A percentile compares a stretch with the other conserved stretches of the same genome.
Evolutionary conservation across 2,888 invertebrate species (phyloP).

Genomic region (Pterostichus niger): DNA sequence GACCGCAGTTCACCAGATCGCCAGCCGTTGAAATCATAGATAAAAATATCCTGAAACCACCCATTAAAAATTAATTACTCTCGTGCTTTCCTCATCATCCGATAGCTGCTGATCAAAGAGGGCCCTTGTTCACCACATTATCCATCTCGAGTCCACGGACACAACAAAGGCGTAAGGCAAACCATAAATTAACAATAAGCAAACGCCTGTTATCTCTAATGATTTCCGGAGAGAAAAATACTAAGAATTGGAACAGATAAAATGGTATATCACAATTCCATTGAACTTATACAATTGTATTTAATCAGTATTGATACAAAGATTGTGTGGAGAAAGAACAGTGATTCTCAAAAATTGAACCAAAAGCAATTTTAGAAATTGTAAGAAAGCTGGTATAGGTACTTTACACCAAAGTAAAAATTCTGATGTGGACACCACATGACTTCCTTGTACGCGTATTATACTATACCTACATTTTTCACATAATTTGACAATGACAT

Average conservation of each 20-base stretch:
- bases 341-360: background rate
- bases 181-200: constrained; percentile 48
- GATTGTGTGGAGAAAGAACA: background rate
- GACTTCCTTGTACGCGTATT: too few relatives aligned
- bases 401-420: too few relatives aligned
- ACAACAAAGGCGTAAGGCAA: constrained; percentile 47
- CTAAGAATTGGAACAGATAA: constrained; percentile 11
- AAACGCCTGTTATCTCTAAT: constrained; percentile 23
- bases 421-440: too few relatives aligned
- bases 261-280: constrained; percentile 12
- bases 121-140: constrained; percentile 34
- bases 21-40: constrained; percentile 39
- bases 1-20: constrained; percentile 21
- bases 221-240: constrained; percentile 20
- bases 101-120: constrained; percentile 32
- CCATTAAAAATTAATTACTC: constrained; percentile 46
- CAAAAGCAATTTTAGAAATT: background rate
- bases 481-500: too few relatives aligned
- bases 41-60: constrained; percentile 28
- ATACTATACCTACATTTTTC: too few relatives aligned
- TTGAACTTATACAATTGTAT: constrained; percentile 15
- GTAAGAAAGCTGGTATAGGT: too few relatives aligned
- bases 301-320: background rate
- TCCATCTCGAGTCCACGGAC: background rate
- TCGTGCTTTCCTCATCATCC: constrained; percentile 11